Conservation (phyloP, 2,113 vertebrate genomes). For the Mesitornis unicolor region DNA sequence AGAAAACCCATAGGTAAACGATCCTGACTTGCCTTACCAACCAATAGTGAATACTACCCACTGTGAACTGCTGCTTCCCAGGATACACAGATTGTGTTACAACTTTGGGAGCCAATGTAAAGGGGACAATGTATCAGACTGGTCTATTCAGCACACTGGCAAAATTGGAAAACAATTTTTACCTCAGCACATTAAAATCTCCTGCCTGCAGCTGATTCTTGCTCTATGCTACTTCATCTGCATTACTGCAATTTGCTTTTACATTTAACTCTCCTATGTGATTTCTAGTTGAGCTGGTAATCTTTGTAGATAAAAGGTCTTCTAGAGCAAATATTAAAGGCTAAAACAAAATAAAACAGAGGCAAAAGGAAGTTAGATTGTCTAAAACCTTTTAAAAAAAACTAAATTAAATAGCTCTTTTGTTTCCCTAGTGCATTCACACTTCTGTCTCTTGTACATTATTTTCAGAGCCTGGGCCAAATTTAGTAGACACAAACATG, state of each 20-base stretch:
- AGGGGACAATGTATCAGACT: neutral
- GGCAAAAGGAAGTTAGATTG: neutral
- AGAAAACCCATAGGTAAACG: neutral
- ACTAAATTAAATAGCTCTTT: neutral
- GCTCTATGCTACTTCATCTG: neutral
- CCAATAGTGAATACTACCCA: neutral
- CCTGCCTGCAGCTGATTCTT: neutral
- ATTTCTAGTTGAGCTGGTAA: neutral
- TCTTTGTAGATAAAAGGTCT: neutral
- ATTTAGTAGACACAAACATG: neutral
- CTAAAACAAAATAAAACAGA: neutral
- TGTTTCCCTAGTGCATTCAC: neutral
- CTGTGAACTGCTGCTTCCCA: neutral
- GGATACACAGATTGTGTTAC: neutral
- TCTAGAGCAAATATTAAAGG: neutral
- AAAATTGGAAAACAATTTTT: neutral
- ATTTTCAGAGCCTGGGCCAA: neutral
- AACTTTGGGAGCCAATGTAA: neutral
- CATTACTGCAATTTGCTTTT: neutral
- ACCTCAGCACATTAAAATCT: neutral
- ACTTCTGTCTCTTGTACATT: neutral
- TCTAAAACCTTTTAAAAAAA: neutral
- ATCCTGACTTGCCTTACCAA: neutral
- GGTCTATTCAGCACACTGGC: neutral
- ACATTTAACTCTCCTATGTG: neutral